Evolutionary conservation across 2,888 invertebrate genomes (phyloP), one percentile per base, ranked within the genome.

Genomic region (Coecobrya sp.): DNA sequence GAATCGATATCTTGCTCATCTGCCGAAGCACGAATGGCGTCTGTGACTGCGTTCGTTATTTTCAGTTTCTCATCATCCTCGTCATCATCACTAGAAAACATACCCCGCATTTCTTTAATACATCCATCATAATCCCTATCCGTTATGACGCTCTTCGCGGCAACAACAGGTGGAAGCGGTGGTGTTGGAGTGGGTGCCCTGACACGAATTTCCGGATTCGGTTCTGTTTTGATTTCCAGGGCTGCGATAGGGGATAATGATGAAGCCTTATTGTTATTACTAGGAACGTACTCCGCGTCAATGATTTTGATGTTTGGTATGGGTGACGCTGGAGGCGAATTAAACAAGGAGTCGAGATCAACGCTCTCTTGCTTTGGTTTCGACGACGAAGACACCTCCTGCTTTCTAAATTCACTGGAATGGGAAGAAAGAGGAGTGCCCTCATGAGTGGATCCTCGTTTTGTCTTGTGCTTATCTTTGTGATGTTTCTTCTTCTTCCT

Each of bases 401-500:
- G 92, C 36, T 92, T 91, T 22, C 59, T 84, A 25, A 62, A 88
- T n/a, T 70, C 36, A 73, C 82, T 86, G 13, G 93, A 91, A 27
- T 85, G 89, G 1, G 93, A 76, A 30, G 92, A 88, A 4, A 89
- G 27, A 49, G 87, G 86, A 52, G 84, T 88, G 30, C 92, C 89
- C 85, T 97, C 97, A 95, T 97, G 97, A 95, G 97, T 97, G 93
- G 97, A 97, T 95, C 97, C 97, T 55, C 97, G 97, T 95, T 96
- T 97, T 13, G 93, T 4, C 7, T 7, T 93, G 94, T 97, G 97
- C 93, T 98, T 98, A 95, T 98, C 98, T 95, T 97, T 98, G 86
- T 97, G 98, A 95, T 97, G 97, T 95, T 98, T 98, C 95, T 98
- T 97, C 95, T 98, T 98, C 96, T 98, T 98, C 96, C 97, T 98